Evolutionary conservation across 2,888 invertebrate species (phyloP), one percentile per base, ranked within the genome.

Genomic region (Scaptomyza reducta): DNA sequence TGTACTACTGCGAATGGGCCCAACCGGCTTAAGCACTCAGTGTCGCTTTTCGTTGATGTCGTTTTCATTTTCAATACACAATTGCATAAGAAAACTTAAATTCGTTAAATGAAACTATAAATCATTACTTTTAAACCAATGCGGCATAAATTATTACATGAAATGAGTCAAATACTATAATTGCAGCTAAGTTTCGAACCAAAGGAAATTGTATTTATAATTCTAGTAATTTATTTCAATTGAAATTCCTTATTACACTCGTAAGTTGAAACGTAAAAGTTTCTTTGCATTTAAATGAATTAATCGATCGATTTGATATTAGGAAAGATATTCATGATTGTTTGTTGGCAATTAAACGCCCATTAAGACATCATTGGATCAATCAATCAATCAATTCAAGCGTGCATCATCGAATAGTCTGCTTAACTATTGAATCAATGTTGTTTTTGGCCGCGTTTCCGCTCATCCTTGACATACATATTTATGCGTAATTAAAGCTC

Each of bases 391-490:
- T 61, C 49, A 49, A 61, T 49, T 27, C 6, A 22, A 67, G 55
- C 65, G 41, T 50, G 68, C 62, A 70, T 70, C 77, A 59, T 53
- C 62, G 47, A 29, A 46, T 44, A 70, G 50, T 42, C 54, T 55
- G 46, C 40, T 59, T 59, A 58, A 70, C 75, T 62, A 70, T 58
- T 44, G 41, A 57, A 46, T 59, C 44, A 62, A 63, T 71, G 41
- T 56, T 61, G 1, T 14, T 16, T 61, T 79, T 70, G 56, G 35
- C 70, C 45, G 72, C 65, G 72, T 69, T 80, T 86, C 84, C 87
- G 82, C 64, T 86, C 68, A 72, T 80, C 82, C 82, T 82, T 82
- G 82, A 84, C 82, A 16, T 4, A 9, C 25, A 67, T 49, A 69
- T 67, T 78, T 63, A 70, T 78, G 62, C 51, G 73, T 81, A 70